Percentiles rank a stretch among this genome's conserved stretches.
phyloP scores from a whole-genome alignment of 2,888 invertebrate species.

The Tinea trinotella region DNA sequence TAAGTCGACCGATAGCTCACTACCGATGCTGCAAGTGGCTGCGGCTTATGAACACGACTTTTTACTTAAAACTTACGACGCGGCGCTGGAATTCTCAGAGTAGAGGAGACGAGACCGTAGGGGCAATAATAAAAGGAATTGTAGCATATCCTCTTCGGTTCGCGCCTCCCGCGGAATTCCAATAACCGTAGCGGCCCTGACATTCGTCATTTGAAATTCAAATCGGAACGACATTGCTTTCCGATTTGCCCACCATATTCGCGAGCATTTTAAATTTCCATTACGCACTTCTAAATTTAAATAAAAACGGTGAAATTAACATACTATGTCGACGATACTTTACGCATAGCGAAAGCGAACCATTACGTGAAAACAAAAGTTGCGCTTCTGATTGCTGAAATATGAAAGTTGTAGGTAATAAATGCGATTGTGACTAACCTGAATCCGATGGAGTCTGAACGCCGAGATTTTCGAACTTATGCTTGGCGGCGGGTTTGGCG shows the following conservation, averaged over 20 bases:
- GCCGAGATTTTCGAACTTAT: constrained; percentile 78
- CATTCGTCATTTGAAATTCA: constrained; percentile 35
- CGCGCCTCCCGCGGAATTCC: constrained; percentile 27
- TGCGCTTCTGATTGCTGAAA: not conserved
- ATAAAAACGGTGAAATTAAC: not conserved
- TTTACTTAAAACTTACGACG: constrained; percentile 6
- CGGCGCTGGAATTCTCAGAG: not conserved
- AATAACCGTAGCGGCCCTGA: constrained; percentile 34
- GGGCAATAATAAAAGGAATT: not conserved
- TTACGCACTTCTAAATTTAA: constrained; percentile 2
- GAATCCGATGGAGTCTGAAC: constrained; percentile 93
- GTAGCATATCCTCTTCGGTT: not conserved
- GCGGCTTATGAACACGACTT: not conserved
- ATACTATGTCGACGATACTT: not conserved
- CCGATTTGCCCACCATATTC: constrained; percentile 26
- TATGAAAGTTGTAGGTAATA: not conserved
- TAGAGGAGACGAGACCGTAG: not conserved
- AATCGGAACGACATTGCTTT: constrained; percentile 31
- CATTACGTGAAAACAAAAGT: not conserved
- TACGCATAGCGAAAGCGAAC: not conserved
- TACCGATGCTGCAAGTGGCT: not conserved
- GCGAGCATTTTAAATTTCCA: constrained; percentile 2
- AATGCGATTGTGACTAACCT: constrained; percentile 81
- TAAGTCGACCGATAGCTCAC: not conserved
- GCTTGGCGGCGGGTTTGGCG: constrained; percentile 64